Evolutionary conservation across 1,140 invertebrate genomes (phyloP), one percentile per base, ranked within the genome.

Genomic region (Ridgeia piscesae): DNA sequence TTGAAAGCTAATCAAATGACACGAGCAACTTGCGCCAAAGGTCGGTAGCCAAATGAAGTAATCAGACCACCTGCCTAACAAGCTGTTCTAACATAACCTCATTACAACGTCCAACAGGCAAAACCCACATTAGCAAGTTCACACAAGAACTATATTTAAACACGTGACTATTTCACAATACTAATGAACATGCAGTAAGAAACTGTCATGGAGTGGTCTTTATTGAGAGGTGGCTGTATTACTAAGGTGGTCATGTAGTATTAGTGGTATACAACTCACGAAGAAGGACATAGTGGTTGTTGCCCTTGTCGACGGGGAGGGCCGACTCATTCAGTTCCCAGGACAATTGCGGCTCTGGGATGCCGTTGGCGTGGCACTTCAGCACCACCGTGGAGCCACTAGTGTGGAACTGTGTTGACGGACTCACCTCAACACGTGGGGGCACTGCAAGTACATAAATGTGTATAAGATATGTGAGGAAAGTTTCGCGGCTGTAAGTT

Each of bases 331-430:
- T 94, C 17, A 95, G 93, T 91, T 95, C 93, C 95, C 96, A 95
- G 33, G 92, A 89, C 33, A 96, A 89, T 27, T 92, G 93, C 0
- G 95, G 95, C 91, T 92, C 93, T 14, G 95, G 95, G 33, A 95
- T 94, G 27, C 95, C 95, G 88, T 95, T 95, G 33, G 94, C 95
- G 92, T 95, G 95, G 93, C 95, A 96, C 35, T 94, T 94, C 48
- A 96, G 92, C 1, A 93, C 94, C 31, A 95, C 94, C 0, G 93
- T 92, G 6, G 93, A 91, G 50, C 93, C 92, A 33, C 94, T 89
- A 11, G 93, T 91, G 77, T 94, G 88, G 33, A 94, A 93, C 92
- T 94, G 94, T 14, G 94, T 93, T 11, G 93, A 91, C 27, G 94
- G 94, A 8, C 93, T 93, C 4, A 96, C 94, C 34, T 92, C 91